Evolutionary conservation across 2,797 vertebrate genomes (phyloP).

Genomic region (Oreochromis mossambicus): DNA sequence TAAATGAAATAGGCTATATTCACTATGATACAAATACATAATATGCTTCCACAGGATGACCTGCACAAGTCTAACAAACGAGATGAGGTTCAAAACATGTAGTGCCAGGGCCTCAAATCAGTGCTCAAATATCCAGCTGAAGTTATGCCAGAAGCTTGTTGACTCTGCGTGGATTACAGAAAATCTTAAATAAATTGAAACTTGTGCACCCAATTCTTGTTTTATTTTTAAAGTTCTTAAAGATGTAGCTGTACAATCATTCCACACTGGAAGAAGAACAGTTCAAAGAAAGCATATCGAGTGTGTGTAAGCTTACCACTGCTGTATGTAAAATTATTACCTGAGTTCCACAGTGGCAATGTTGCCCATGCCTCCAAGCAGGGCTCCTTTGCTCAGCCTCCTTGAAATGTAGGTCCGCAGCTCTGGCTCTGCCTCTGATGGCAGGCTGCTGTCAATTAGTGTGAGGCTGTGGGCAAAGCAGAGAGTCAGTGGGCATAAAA

Average conservation of each 20-base stretch:
- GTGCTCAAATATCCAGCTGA: not conserved
- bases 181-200: not conserved
- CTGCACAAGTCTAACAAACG: not conserved
- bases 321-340: conserved; percentile 57
- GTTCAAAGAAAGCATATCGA: not conserved
- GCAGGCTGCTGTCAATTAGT: conserved; percentile 86
- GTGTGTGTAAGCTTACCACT: not conserved
- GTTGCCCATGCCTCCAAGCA: conserved; percentile 94
- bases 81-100: not conserved
- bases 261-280: not conserved
- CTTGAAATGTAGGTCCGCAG: conserved; percentile 87
- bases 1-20: not conserved
- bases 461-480: conserved; percentile 79
- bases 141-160: not conserved
- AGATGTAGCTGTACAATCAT: not conserved
- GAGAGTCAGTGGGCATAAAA: conserved; percentile 2
- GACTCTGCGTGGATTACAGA: not conserved
- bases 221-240: not conserved
- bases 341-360: conserved; percentile 90
- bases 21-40: not conserved
- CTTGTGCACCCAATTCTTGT: not conserved
- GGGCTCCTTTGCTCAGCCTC: conserved; percentile 88
- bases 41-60: not conserved
- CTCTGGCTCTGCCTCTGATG: conserved; percentile 86
- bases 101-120: too few species aligned